These are phyloP conservation scores for Aplocera efformata DNA, from an alignment of 2,888 invertebrate genomes.

Conservation along the genomic window DNA sequence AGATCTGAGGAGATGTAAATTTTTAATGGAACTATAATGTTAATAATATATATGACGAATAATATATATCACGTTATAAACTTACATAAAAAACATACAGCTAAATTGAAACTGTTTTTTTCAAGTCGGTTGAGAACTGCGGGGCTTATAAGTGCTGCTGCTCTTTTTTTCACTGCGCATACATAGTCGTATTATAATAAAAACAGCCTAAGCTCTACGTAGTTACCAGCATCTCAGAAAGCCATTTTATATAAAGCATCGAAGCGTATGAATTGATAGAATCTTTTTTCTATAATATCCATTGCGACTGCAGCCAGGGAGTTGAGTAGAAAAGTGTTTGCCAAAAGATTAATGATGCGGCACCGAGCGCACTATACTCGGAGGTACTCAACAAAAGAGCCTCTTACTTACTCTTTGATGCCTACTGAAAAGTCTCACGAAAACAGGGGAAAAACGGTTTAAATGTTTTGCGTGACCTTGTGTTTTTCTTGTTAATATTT, in stretches of 20 bases:
- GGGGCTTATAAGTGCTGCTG: no score
- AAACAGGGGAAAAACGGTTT: conserved; percentile 37
- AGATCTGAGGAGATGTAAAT: no score
- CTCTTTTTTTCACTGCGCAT: no score
- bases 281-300: conserved; percentile 18
- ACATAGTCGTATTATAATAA: no score
- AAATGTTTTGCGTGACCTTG: conserved; percentile 21
- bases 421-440: conserved; percentile 53
- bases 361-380: conserved; percentile 54
- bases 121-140: no score
- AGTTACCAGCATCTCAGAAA: no score
- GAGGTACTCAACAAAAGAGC: conserved; percentile 66
- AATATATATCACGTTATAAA: no score
- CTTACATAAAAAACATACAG: no score
- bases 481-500: conserved; percentile 10
- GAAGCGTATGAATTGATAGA: conserved; percentile 9
- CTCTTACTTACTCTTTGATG: conserved; percentile 69
- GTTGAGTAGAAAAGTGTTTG: conserved; percentile 50
- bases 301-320: conserved; percentile 32
- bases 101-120: no score
- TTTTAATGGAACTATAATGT: no score
- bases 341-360: conserved; percentile 73
- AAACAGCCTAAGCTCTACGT: no score
- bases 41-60: no score
- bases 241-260: background rate